A percentile compares a stretch with the other conserved stretches of the same genome.
phyloP scores from a whole-genome alignment of 2,113 vertebrate genomes.

The Pollimyrus isidori region DNA sequence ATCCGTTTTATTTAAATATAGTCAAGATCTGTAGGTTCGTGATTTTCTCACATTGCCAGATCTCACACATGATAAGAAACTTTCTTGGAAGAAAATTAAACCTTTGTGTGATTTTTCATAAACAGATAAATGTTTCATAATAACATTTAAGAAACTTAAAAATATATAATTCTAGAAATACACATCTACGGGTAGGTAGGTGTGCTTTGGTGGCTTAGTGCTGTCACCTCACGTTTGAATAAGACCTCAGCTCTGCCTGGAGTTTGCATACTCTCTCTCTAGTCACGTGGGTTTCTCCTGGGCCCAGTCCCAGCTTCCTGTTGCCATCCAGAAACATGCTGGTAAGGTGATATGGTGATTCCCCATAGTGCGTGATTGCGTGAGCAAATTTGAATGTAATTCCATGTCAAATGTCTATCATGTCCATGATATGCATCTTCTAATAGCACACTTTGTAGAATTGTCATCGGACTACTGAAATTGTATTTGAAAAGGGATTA shows the following conservation, averaged over 20 bases:
- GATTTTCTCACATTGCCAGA: background rate
- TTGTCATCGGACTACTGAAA: background rate
- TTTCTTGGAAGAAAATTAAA: background rate
- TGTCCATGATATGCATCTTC: background rate
- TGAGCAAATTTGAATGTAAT: background rate
- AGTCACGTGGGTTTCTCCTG: background rate
- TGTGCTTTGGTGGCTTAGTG: background rate
- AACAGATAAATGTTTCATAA: background rate
- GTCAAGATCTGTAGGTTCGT: background rate
- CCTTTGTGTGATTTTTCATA: background rate
- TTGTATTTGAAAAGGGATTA: background rate
- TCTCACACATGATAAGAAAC: background rate
- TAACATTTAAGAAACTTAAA: background rate
- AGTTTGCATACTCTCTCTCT: background rate
- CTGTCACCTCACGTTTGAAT: background rate
- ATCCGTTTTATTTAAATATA: background rate
- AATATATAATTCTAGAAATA: background rate
- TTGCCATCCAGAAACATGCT: background rate
- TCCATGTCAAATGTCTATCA: background rate
- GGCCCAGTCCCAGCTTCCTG: background rate
- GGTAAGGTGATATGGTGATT: background rate
- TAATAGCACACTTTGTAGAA: background rate
- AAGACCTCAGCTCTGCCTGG: background rate
- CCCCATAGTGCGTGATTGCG: background rate
- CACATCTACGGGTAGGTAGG: background rate